phyloP scores from a whole-genome alignment of 2,888 invertebrate species.

The Acheta domesticus region DNA sequence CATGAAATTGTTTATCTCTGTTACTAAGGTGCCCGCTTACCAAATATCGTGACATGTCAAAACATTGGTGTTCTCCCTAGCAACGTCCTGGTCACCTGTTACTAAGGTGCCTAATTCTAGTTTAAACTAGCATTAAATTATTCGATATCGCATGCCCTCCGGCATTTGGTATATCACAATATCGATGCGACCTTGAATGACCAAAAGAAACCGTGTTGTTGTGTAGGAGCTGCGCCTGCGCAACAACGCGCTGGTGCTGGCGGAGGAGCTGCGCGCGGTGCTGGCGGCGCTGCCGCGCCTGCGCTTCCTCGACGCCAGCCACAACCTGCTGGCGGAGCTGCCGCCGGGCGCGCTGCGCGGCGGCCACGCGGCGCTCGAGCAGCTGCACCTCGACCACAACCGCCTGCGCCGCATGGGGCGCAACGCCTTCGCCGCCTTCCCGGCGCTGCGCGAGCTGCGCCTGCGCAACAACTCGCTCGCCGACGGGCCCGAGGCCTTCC shows the following conservation, averaged over 20 bases:
- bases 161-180: too few species aligned
- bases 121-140: too few species aligned
- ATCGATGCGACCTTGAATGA: too few species aligned
- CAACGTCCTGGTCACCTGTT: too few species aligned
- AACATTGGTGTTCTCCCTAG: too few species aligned
- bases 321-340: slow-evolving; percentile 71
- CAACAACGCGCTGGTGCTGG: slow-evolving; percentile 71
- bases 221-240: slow-evolving; percentile 70
- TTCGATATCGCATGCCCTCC: too few species aligned
- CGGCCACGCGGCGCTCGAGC: slow-evolving; percentile 75
- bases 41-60: too few species aligned
- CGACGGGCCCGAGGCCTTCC: slow-evolving; percentile 63
- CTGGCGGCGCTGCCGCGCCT: slow-evolving; percentile 74
- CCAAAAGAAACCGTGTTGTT: too few species aligned
- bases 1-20: too few species aligned
- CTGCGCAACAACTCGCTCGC: slow-evolving; percentile 78
- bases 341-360: slow-evolving; percentile 75
- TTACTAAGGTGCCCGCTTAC: too few species aligned
- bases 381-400: slow-evolving; percentile 77
- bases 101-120: too few species aligned
- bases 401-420: slow-evolving; percentile 68
- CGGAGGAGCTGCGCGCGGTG: slow-evolving; percentile 69
- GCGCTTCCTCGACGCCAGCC: slow-evolving; percentile 73
- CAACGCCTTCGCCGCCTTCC: slow-evolving; percentile 79
- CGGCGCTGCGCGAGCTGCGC: slow-evolving; percentile 75